phyloP scores from a whole-genome alignment of 1,140 invertebrate genomes.

The Acromyrmex echinatior region DNA sequence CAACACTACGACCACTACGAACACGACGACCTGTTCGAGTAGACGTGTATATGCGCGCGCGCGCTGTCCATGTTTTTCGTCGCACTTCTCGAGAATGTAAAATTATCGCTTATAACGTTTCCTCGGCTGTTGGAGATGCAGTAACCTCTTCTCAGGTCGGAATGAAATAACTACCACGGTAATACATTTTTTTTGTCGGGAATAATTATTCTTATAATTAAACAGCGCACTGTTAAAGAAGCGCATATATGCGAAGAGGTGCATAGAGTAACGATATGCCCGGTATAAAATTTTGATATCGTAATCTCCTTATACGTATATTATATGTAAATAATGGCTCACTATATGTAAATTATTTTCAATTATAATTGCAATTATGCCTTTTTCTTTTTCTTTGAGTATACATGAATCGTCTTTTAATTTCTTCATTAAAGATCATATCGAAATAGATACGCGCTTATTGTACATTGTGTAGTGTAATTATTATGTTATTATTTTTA shows the following conservation, averaged over 20 bases:
- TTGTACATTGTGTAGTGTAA: constrained; percentile 11
- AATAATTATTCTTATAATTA: constrained; percentile 41
- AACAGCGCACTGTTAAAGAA: constrained; percentile 17
- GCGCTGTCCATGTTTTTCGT: constrained; percentile 35
- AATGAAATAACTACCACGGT: not conserved
- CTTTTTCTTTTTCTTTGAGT: constrained; percentile 30
- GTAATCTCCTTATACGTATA: not conserved
- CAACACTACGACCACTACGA: constrained; percentile 7
- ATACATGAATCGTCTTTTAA: constrained; percentile 24
- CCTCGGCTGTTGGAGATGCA: not conserved
- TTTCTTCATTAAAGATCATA: constrained; percentile 40
- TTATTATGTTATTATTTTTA: constrained; percentile 47
- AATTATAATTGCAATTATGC: constrained; percentile 41
- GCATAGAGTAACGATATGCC: constrained; percentile 22
- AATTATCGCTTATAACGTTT: constrained; percentile 41
- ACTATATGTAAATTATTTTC: constrained; percentile 54
- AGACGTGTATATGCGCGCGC: not conserved
- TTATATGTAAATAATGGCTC: constrained; percentile 22
- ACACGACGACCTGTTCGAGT: constrained; percentile 9
- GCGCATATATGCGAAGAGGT: not conserved
- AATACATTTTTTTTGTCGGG: constrained; percentile 1
- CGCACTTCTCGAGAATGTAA: constrained; percentile 49
- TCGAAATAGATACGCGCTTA: not conserved
- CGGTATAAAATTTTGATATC: constrained; percentile 38
- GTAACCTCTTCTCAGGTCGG: not conserved